Conservation (phyloP, 2,888 invertebrate species). For the Dryomyza anilis region DNA sequence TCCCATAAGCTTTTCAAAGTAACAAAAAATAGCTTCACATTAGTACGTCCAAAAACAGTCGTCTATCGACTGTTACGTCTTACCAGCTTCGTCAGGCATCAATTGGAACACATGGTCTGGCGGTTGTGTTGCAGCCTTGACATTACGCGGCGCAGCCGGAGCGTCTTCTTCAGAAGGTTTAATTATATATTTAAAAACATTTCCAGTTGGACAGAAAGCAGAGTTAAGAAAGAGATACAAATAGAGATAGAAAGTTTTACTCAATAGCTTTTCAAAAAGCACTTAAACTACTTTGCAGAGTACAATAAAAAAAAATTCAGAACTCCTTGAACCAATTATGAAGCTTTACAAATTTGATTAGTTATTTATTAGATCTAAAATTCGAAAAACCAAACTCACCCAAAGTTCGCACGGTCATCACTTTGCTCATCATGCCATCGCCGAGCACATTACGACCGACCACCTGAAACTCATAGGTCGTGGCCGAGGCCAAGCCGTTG, state of each 20-base stretch:
- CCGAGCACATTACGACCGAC: conserved; percentile 93
- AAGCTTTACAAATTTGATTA: no score
- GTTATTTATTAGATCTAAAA: not conserved
- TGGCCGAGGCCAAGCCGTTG: conserved; percentile 86
- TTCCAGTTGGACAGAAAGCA: not conserved
- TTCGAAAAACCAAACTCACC: conserved; percentile 74
- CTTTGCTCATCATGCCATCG: conserved; percentile 94
- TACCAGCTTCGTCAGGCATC: conserved; percentile 76
- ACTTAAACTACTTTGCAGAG: no score
- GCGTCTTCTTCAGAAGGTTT: conserved; percentile 51
- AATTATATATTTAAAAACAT: conserved; percentile 39
- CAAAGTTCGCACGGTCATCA: conserved; percentile 85
- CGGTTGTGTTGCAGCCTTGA: conserved; percentile 67
- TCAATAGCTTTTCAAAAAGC: no score
- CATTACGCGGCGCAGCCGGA: conserved; percentile 61
- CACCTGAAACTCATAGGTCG: conserved; percentile 94
- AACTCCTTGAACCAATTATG: no score
- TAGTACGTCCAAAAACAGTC: no score
- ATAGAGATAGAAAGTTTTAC: conserved; percentile 19
- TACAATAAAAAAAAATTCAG: no score
- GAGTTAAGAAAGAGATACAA: not conserved
- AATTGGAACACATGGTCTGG: conserved; percentile 71
- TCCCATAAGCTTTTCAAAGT: no score
- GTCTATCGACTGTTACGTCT: conserved; percentile 46
- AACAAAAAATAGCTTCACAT: no score